phyloP scores from a whole-genome alignment of 2,113 vertebrate species.

The Saccopteryx bilineata region DNA sequence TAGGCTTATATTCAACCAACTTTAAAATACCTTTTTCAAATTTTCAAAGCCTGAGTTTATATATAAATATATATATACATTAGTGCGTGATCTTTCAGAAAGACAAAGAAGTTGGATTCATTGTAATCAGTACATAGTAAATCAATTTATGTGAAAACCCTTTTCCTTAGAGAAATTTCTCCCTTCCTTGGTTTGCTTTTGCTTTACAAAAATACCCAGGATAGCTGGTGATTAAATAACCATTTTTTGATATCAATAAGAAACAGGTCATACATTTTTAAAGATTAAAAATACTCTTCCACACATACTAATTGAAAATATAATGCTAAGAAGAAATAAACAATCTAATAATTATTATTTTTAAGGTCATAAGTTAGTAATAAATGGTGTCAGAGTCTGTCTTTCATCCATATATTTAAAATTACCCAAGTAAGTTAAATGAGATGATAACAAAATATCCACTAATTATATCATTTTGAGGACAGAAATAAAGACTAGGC shows the following conservation, averaged over 20 bases:
- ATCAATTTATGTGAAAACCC: not conserved
- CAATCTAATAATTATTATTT: not conserved
- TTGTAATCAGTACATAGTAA: not conserved
- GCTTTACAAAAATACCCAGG: not conserved
- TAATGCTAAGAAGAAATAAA: conserved; percentile 33
- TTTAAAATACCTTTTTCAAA: conserved; percentile 18
- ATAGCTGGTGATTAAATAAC: not conserved
- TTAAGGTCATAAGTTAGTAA: not conserved
- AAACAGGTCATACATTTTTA: not conserved
- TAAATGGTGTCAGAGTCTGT: not conserved
- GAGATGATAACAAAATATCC: conserved; percentile 31
- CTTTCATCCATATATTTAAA: not conserved
- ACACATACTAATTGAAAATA: not conserved
- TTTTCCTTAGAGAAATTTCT: not conserved
- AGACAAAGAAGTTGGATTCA: not conserved
- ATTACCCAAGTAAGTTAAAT: not conserved
- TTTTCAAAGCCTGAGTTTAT: not conserved
- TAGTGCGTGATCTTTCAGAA: not conserved
- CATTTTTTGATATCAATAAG: not conserved
- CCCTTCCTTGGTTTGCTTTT: not conserved
- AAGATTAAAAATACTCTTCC: not conserved
- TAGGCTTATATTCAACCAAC: conserved; percentile 2
- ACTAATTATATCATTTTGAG: conserved; percentile 21
- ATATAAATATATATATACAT: not conserved
- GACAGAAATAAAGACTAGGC: conserved; percentile 3